These are phyloP conservation scores for Arremon brunneinucha DNA, from an alignment of 2,797 vertebrate species.

Conservation along the genomic window DNA sequence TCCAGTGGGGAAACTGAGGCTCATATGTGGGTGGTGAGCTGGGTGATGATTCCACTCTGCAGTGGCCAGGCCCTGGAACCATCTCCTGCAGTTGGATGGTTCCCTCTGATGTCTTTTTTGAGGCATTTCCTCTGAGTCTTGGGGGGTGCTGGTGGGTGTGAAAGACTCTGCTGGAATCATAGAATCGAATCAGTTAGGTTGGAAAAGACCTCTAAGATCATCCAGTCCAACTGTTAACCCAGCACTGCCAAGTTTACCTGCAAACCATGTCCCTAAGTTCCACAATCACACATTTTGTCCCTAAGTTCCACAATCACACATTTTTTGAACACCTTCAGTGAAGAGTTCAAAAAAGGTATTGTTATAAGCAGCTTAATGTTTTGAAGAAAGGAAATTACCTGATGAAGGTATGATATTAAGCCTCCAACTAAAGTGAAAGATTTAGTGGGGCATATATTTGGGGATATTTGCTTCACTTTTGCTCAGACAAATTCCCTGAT, in stretches of 20 bases:
- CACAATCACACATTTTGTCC: not conserved
- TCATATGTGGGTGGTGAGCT: rapidly evolving
- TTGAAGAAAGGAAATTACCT: not conserved
- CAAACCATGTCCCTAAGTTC: not conserved
- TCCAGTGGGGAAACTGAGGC: not conserved
- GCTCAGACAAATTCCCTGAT: not conserved
- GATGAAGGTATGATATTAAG: not conserved
- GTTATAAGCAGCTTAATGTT: not conserved
- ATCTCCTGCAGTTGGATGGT: not conserved
- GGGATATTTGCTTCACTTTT: not conserved
- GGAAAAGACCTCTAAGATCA: not conserved
- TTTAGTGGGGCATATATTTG: not conserved
- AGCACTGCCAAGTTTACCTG: not conserved
- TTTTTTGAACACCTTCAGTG: not conserved
- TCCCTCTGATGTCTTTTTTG: not conserved
- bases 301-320: not conserved
- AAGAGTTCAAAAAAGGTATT: not conserved
- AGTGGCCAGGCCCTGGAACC: not conserved
- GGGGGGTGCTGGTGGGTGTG: not conserved
- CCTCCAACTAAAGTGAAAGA: not conserved
- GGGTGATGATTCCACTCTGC: not conserved
- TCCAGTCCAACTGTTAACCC: not conserved
- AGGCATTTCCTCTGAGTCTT: not conserved
- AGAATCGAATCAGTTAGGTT: not conserved
- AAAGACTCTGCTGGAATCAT: not conserved